Conservation (phyloP, 2,888 invertebrate genomes). For the Drosophila kuntzei region DNA sequence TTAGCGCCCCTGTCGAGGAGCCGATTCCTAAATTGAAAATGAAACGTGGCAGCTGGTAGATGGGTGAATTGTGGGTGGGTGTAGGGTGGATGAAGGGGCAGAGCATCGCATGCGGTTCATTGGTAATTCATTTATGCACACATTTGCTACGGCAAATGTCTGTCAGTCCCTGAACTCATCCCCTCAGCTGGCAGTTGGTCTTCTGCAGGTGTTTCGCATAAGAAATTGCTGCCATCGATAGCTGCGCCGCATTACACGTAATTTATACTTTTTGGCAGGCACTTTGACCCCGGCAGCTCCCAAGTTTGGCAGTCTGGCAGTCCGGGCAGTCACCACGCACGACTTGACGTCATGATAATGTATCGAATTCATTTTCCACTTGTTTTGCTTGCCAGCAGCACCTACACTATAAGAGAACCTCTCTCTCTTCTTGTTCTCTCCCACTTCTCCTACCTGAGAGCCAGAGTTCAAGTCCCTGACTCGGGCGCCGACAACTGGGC, state of each 20-base stretch:
- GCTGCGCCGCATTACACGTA: constrained; percentile 65
- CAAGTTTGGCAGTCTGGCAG: constrained; percentile 1
- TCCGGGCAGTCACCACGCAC: constrained; percentile 67
- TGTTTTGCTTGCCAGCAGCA: constrained; percentile 73
- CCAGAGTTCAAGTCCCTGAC: constrained; percentile 9
- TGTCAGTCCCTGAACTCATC: background rate
- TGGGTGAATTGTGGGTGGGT: background rate
- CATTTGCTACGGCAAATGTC: constrained; percentile 57
- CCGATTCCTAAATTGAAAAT: constrained; percentile 71
- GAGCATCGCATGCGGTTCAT: constrained; percentile 74
- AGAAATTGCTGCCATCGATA: constrained; percentile 75
- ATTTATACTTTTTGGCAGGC: constrained; percentile 79
- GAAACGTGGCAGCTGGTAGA: constrained; percentile 60
- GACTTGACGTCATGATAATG: constrained; percentile 80
- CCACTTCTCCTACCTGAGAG: constrained; percentile 3
- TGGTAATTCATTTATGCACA: constrained; percentile 81
- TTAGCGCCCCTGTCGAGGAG: constrained; percentile 50
- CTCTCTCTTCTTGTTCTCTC: background rate
- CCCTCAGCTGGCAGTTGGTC: constrained; percentile 11
- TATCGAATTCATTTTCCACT: constrained; percentile 81
- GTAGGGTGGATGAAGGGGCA: background rate
- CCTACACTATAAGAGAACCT: background rate
- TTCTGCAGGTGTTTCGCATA: constrained; percentile 76
- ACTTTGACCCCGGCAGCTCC: constrained; percentile 45
- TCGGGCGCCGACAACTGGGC: constrained; percentile 13